phyloP scores from a whole-genome alignment of 2,888 invertebrate genomes.

The Ceramica pisi region DNA sequence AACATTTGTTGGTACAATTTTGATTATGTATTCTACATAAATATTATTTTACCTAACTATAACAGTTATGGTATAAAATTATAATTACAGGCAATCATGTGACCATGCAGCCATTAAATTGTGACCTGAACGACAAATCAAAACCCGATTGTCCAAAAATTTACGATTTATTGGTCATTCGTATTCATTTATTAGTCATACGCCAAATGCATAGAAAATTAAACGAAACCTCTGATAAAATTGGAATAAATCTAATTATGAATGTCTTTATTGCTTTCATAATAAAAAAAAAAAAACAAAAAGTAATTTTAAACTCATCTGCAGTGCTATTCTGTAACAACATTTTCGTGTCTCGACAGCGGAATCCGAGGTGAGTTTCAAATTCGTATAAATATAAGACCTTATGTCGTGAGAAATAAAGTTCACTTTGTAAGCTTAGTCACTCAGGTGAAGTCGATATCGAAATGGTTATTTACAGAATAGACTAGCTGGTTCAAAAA shows the following conservation, averaged over 20 bases:
- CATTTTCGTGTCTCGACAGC: too few relatives aligned
- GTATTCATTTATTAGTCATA: neutral
- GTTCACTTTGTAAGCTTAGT: too few relatives aligned
- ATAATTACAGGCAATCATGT: conserved; percentile 40
- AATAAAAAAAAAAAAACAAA: neutral
- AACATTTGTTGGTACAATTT: conserved; percentile 10
- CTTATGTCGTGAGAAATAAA: too few relatives aligned
- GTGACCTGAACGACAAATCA: conserved; percentile 24
- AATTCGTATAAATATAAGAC: too few relatives aligned
- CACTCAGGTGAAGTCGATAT: too few relatives aligned
- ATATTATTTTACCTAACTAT: conserved; percentile 29
- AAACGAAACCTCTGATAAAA: neutral
- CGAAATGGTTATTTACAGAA: too few relatives aligned
- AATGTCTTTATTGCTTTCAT: conserved; percentile 3
- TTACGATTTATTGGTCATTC: conserved; percentile 26
- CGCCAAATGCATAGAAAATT: neutral
- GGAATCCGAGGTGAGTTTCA: too few relatives aligned
- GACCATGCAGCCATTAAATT: conserved; percentile 22
- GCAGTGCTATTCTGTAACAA: too few relatives aligned
- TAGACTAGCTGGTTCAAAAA: too few relatives aligned
- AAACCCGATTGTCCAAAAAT: conserved; percentile 9
- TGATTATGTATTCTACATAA: conserved; percentile 12
- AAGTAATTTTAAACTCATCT: conserved; percentile 6
- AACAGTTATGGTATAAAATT: conserved; percentile 21
- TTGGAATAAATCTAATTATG: neutral